These are phyloP conservation scores for Sinocyclocheilus rhinocerous DNA, from an alignment of 2,113 vertebrate species.

Conservation along the genomic window DNA sequence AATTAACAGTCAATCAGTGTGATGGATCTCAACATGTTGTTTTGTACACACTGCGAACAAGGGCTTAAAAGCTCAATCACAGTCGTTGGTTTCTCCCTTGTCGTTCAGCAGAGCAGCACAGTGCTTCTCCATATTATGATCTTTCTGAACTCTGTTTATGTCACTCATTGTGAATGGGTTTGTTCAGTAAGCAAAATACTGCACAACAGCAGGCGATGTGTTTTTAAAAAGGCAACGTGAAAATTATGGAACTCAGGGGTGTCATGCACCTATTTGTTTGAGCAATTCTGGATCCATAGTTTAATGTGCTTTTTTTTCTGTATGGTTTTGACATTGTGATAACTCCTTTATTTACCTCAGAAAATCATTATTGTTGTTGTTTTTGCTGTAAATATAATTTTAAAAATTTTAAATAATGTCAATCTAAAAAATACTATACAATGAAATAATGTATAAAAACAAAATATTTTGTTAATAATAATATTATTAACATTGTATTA, in stretches of 20 bases:
- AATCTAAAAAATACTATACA: no score
- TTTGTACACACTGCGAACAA: neutral
- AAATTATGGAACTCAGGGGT: neutral
- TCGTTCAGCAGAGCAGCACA: constrained; percentile 15
- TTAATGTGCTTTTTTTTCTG: no score
- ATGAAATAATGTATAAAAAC: no score
- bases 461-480: no score
- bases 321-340: neutral
- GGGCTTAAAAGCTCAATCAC: constrained; percentile 4
- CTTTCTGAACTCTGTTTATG: constrained; percentile 42
- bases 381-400: no score
- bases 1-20: constrained; percentile 15
- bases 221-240: neutral
- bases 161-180: constrained; percentile 44
- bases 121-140: constrained; percentile 48
- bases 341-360: neutral
- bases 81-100: constrained; percentile 45
- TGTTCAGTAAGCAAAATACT: constrained; percentile 59
- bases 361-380: no score
- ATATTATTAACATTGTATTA: no score
- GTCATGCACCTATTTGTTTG: neutral
- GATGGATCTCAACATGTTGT: constrained; percentile 21
- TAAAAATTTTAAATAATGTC: no score
- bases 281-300: neutral
- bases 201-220: constrained; percentile 1